A percentile compares a stretch with the other conserved stretches of the same genome.
Evolutionary conservation across 2,797 vertebrate species (phyloP).

Genomic region (Botia kubotai): DNA sequence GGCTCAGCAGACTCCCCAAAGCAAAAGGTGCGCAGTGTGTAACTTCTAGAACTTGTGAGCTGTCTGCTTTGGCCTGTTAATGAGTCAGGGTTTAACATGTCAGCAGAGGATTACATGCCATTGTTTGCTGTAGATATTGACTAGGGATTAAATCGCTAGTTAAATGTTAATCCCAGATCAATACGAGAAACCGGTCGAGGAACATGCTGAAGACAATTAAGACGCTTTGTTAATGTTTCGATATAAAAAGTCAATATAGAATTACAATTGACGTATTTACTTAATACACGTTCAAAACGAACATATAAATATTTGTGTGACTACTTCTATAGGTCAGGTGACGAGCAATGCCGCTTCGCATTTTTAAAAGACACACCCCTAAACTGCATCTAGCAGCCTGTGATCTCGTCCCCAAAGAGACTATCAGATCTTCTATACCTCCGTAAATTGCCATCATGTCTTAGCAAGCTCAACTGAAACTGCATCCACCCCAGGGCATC

Average conservation of each 20-base stretch:
- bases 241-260: not conserved
- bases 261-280: not conserved
- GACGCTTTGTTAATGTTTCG: not conserved
- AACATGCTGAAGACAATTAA: not conserved
- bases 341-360: not conserved
- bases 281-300: not conserved
- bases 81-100: not conserved
- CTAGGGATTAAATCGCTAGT: not conserved
- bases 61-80: not conserved
- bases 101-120: not conserved
- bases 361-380: not conserved
- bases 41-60: not conserved
- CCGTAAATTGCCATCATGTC: conserved; percentile 1
- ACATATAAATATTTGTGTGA: not conserved
- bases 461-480: conserved; percentile 31
- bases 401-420: too few relatives aligned
- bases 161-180: conserved; percentile 5
- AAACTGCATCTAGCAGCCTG: not conserved
- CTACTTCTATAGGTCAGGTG: not conserved
- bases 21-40: not conserved
- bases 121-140: conserved; percentile 14
- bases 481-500: conserved; percentile 22
- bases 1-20: not conserved
- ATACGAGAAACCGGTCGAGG: not conserved
- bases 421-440: not conserved